Evolutionary conservation across 2,113 vertebrate genomes (phyloP).

Genomic region (Pedionomus torquatus): DNA sequence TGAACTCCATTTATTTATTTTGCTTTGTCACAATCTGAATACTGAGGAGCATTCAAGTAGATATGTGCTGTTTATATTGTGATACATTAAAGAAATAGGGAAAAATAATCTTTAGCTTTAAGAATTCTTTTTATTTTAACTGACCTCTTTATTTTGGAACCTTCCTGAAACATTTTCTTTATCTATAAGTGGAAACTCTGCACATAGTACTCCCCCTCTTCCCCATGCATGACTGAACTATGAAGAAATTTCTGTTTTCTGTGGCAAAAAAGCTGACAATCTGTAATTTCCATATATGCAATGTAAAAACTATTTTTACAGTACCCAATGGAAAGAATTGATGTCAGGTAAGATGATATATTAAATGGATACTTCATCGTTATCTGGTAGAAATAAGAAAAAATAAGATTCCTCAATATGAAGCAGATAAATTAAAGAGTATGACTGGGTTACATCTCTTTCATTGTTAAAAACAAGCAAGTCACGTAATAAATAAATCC

Average conservation of each 20-base stretch:
- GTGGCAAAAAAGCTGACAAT: neutral
- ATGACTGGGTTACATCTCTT: neutral
- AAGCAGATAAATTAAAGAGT: neutral
- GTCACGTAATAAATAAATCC: neutral
- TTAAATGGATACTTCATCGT: neutral
- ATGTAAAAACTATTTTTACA: neutral
- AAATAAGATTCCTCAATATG: neutral
- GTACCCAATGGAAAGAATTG: neutral
- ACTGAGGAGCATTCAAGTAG: neutral
- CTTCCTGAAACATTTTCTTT: neutral
- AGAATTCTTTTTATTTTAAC: neutral
- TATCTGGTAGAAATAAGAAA: neutral
- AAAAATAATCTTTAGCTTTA: neutral
- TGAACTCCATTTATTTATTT: neutral
- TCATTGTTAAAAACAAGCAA: neutral
- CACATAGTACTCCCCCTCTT: neutral
- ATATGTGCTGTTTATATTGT: neutral
- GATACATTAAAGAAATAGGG: neutral
- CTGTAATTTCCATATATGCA: neutral
- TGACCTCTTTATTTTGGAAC: neutral
- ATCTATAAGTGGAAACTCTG: neutral
- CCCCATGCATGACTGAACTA: neutral
- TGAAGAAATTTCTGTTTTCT: neutral
- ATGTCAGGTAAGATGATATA: neutral
- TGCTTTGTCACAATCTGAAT: neutral